Conservation (phyloP, 2,888 invertebrate genomes). For the Strigamia maritima region DNA sequence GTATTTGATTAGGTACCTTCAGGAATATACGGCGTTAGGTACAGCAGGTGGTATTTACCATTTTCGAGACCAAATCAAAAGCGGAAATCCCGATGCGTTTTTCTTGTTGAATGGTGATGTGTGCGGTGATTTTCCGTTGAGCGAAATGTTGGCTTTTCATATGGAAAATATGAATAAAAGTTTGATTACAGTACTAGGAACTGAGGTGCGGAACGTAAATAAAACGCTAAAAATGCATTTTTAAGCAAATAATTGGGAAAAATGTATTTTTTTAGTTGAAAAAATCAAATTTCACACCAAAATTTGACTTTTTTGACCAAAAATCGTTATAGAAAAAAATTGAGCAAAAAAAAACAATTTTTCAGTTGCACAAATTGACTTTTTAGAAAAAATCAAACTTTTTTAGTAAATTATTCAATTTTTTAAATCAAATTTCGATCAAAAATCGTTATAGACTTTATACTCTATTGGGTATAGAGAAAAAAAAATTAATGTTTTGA, state of each 20-base stretch:
- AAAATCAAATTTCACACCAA: too few species aligned
- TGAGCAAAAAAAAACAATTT: too few species aligned
- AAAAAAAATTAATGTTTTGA: too few species aligned
- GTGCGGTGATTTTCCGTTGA: conserved; percentile 90
- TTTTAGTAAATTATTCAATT: too few species aligned
- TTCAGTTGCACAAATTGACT: too few species aligned
- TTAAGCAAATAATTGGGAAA: not conserved
- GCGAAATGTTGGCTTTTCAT: conserved; percentile 76
- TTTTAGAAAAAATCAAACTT: too few species aligned
- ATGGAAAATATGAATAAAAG: conserved; percentile 43
- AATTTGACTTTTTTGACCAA: too few species aligned
- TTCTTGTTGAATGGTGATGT: conserved; percentile 97
- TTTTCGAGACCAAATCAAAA: conserved; percentile 90
- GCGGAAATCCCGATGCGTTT: conserved; percentile 79
- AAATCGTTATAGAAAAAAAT: too few species aligned
- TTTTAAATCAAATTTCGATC: too few species aligned
- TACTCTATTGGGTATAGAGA: too few species aligned
- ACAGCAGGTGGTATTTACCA: conserved; percentile 97
- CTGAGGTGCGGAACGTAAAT: too few species aligned
- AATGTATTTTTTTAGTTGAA: not conserved
- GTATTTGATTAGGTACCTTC: conserved; percentile 68
- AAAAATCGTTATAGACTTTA: too few species aligned
- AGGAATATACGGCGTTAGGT: conserved; percentile 90
- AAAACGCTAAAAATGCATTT: conserved; percentile 29
- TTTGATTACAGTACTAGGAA: conserved; percentile 78